Percentiles rank a stretch among this genome's conserved stretches.
These are phyloP conservation scores for Equus przewalskii DNA, from an alignment of 2,113 vertebrate genomes.

Conservation along the genomic window DNA sequence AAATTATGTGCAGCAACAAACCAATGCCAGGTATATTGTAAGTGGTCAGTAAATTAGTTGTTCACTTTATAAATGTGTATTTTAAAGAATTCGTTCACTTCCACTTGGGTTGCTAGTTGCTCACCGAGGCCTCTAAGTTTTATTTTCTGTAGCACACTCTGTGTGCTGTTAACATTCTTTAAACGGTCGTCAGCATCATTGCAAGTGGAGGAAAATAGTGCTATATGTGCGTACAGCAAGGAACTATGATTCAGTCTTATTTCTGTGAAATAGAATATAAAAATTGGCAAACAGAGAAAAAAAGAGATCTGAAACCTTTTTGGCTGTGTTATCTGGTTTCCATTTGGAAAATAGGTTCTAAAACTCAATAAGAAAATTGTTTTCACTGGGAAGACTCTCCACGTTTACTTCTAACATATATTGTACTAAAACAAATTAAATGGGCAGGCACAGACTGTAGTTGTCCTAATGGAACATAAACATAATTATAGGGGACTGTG, in stretches of 20 bases:
- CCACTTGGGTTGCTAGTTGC: background rate
- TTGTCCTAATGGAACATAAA: slow-evolving; percentile 66
- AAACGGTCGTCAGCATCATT: slow-evolving; percentile 23
- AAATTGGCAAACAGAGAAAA: slow-evolving; percentile 34
- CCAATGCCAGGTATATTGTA: background rate
- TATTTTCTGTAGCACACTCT: slow-evolving; percentile 1
- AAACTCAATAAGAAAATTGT: slow-evolving; percentile 46
- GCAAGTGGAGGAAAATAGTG: slow-evolving; percentile 49
- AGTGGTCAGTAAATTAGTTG: background rate
- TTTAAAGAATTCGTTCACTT: slow-evolving; percentile 46
- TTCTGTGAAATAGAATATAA: slow-evolving; percentile 60
- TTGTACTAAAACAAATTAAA: slow-evolving; percentile 66
- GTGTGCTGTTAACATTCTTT: background rate
- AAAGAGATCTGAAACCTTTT: slow-evolving; percentile 41
- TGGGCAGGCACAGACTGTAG: slow-evolving; percentile 27
- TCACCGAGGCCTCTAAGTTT: slow-evolving; percentile 12
- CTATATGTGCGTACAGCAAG: background rate
- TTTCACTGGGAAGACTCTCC: slow-evolving; percentile 41
- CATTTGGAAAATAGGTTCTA: slow-evolving; percentile 57
- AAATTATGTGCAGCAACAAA: background rate
- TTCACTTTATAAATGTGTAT: background rate
- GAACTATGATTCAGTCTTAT: slow-evolving; percentile 57
- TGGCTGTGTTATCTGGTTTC: slow-evolving; percentile 41
- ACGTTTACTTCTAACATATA: slow-evolving; percentile 36
- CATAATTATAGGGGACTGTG: slow-evolving; percentile 55